Evolutionary conservation across 2,888 invertebrate genomes (phyloP).

Genomic region (Nemotelus pantherinus): DNA sequence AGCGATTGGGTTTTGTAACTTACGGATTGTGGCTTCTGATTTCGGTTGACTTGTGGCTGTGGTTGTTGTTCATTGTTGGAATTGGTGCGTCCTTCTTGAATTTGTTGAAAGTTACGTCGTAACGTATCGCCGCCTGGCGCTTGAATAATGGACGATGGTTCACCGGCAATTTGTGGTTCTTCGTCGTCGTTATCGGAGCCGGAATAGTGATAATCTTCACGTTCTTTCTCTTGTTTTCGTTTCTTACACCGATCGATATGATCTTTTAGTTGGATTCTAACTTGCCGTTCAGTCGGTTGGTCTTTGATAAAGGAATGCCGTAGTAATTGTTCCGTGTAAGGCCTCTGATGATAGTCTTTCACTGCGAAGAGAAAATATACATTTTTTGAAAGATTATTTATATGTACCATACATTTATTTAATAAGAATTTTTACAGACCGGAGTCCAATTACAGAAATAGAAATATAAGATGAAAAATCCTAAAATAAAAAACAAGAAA

Average conservation of each 20-base stretch:
- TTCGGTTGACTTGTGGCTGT: slow-evolving; percentile 71
- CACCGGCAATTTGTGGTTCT: slow-evolving; percentile 89
- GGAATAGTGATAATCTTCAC: slow-evolving; percentile 86
- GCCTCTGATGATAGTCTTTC: slow-evolving; percentile 98
- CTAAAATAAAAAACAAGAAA: no score
- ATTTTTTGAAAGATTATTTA: no score
- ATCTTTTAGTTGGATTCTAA: slow-evolving; percentile 97
- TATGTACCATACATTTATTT: no score
- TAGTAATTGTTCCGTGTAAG: slow-evolving; percentile 96
- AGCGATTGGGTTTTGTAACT: slow-evolving; percentile 52
- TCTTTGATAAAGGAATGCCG: slow-evolving; percentile 98
- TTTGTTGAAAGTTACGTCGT: slow-evolving; percentile 96
- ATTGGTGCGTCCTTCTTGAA: slow-evolving; percentile 82
- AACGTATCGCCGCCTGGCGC: slow-evolving; percentile 92
- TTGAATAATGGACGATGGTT: slow-evolving; percentile 92
- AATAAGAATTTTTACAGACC: no score
- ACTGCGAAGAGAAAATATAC: slow-evolving; percentile 66
- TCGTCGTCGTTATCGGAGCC: slow-evolving; percentile 98
- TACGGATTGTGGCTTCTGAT: slow-evolving; percentile 65
- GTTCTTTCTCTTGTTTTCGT: slow-evolving; percentile 88
- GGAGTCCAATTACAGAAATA: no score
- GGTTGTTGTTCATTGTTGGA: slow-evolving; percentile 67
- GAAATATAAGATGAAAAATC: no score
- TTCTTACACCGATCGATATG: slow-evolving; percentile 98
- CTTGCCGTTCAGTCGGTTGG: slow-evolving; percentile 98